Conservation (phyloP, 2,797 vertebrate species). For the Rachycentron canadum region DNA sequence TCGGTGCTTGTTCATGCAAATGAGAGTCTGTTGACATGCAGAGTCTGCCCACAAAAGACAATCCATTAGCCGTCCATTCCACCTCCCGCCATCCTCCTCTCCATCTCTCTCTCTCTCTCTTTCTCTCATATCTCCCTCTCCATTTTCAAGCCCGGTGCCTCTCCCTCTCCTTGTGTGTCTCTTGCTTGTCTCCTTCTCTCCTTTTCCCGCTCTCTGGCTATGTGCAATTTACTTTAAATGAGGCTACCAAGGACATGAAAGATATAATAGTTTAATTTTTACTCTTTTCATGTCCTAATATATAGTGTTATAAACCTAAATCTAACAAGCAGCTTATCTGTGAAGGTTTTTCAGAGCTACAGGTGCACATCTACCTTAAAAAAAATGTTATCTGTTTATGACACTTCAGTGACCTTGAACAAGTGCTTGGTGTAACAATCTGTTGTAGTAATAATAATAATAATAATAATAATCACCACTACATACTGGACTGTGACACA, state of each 20-base stretch:
- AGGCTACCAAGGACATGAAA: not conserved
- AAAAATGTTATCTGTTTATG: constrained; percentile 7
- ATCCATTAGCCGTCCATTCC: constrained; percentile 64
- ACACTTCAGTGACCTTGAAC: constrained; percentile 41
- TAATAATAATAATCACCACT: constrained; percentile 7
- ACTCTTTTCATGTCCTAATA: not conserved
- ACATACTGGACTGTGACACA: constrained; percentile 5
- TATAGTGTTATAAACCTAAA: not conserved
- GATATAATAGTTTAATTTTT: not conserved
- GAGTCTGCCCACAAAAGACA: constrained; percentile 67
- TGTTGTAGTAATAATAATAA: no score
- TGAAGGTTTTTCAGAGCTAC: not conserved
- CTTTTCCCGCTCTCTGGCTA: not conserved
- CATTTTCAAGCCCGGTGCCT: constrained; percentile 38
- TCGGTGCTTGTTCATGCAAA: constrained; percentile 76
- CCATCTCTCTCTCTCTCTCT: constrained; percentile 16
- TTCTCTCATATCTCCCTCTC: constrained; percentile 30
- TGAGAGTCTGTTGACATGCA: constrained; percentile 77
- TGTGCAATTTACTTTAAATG: not conserved
- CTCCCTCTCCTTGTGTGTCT: not conserved
- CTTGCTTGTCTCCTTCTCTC: constrained; percentile 2
- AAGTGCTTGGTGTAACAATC: not conserved
- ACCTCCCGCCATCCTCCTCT: constrained; percentile 46
- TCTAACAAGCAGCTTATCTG: not conserved
- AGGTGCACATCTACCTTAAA: constrained; percentile 11